Evolutionary conservation across 2,797 vertebrate genomes (phyloP).

Genomic region (Onychomys torridus): DNA sequence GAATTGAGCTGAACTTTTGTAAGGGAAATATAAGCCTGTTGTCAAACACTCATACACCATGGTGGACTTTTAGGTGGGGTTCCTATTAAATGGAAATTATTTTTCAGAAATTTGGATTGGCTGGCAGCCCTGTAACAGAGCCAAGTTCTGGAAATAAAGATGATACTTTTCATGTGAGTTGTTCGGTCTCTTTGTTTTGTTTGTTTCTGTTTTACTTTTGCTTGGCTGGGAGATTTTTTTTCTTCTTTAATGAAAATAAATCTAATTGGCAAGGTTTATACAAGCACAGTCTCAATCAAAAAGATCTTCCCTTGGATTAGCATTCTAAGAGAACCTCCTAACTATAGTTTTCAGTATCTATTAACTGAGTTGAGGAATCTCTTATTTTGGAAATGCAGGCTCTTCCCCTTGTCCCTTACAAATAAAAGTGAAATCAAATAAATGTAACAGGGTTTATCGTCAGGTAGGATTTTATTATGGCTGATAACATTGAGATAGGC

Average conservation of each 20-base stretch:
- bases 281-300: constrained; percentile 48
- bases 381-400: background rate
- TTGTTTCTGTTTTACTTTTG: constrained; percentile 37
- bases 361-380: constrained; percentile 45
- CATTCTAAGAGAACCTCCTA: constrained; percentile 50
- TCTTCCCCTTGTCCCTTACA: constrained; percentile 53
- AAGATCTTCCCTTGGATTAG: background rate
- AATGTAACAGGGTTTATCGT: constrained; percentile 53
- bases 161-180: background rate
- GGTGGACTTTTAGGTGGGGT: constrained; percentile 43
- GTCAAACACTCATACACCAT: constrained; percentile 33
- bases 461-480: constrained; percentile 56
- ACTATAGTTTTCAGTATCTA: constrained; percentile 10
- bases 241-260: constrained; percentile 68
- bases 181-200: background rate
- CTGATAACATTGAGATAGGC: background rate
- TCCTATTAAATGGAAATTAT: constrained; percentile 45
- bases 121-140: background rate
- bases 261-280: constrained; percentile 43
- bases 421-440: constrained; percentile 60
- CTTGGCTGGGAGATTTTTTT: constrained; percentile 2
- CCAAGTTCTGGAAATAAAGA: constrained; percentile 27
- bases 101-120: constrained; percentile 51
- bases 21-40: constrained; percentile 69
- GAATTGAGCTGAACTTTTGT: constrained; percentile 47